These are phyloP conservation scores for Anastrepha ludens DNA, from an alignment of 1,140 invertebrate species.

Conservation along the genomic window DNA sequence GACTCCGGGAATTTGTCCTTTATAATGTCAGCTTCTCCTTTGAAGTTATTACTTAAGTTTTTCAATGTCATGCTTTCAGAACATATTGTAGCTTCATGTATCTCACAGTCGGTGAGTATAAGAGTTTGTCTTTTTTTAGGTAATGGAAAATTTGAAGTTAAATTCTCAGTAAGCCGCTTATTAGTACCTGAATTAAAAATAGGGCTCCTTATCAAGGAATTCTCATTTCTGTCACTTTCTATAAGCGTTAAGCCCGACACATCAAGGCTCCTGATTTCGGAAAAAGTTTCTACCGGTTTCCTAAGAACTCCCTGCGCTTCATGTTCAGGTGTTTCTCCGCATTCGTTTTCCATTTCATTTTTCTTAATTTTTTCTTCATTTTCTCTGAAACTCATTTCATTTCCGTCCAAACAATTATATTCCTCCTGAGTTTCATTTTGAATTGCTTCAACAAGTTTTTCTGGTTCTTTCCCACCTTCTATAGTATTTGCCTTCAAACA, in stretches of 20 bases:
- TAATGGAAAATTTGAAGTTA: slow-evolving; percentile 49
- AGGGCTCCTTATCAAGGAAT: neutral
- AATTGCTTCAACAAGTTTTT: no score
- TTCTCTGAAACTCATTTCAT: no score
- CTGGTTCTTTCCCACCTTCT: no score
- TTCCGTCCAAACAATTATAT: no score
- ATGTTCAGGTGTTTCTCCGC: neutral
- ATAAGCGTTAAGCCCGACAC: neutral
- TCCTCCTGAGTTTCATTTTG: no score
- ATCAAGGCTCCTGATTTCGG: neutral
- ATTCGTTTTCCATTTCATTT: no score
- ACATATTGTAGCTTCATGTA: slow-evolving; percentile 20
- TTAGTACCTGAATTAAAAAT: neutral
- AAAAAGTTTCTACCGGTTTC: neutral
- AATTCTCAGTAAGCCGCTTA: slow-evolving; percentile 39
- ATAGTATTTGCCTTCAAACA: neutral
- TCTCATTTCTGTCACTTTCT: neutral
- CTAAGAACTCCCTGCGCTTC: neutral
- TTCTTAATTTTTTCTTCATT: no score
- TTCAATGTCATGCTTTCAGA: neutral
- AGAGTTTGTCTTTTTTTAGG: slow-evolving; percentile 55
- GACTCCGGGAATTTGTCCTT: neutral
- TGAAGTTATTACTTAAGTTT: neutral
- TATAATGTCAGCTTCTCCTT: neutral
- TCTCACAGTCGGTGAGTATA: slow-evolving; percentile 16